Evolutionary conservation across 2,113 vertebrate species (phyloP).

Genomic region (Eulemur rufifrons): DNA sequence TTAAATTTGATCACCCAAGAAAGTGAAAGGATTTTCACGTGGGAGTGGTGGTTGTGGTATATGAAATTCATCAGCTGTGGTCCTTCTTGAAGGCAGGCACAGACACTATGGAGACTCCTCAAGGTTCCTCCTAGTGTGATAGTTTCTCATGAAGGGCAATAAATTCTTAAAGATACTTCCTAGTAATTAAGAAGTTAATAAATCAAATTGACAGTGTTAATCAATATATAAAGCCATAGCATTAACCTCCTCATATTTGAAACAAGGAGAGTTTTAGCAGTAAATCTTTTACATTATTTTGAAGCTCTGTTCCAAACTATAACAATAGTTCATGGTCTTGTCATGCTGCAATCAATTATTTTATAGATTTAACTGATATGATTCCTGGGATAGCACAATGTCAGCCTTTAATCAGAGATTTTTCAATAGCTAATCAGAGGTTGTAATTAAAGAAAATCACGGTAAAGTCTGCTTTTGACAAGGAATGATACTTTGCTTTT

Average conservation of each 20-base stretch:
- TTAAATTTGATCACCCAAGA: background rate
- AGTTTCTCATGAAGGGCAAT: background rate
- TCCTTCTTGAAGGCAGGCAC: background rate
- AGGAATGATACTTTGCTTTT: constrained; percentile 70
- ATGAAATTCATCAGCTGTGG: background rate
- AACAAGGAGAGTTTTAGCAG: constrained; percentile 38
- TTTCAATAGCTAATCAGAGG: constrained; percentile 73
- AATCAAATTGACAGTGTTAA: constrained; percentile 67
- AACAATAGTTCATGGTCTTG: constrained; percentile 43
- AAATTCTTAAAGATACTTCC: constrained; percentile 60
- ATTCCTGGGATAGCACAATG: constrained; percentile 57
- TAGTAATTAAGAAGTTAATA: constrained; percentile 71
- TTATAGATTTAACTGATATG: constrained; percentile 56
- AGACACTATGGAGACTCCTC: background rate
- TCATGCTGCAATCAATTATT: constrained; percentile 63
- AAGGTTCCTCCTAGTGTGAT: background rate
- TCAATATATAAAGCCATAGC: constrained; percentile 53
- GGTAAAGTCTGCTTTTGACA: constrained; percentile 50
- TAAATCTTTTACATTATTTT: constrained; percentile 40
- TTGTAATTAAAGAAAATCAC: constrained; percentile 74
- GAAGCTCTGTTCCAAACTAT: constrained; percentile 22
- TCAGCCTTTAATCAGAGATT: constrained; percentile 66
- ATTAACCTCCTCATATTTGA: constrained; percentile 62
- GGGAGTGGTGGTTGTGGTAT: fast-evolving
- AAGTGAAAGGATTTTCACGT: background rate